Conservation (phyloP, 2,888 invertebrate species). For the Chironomus tentans region DNA sequence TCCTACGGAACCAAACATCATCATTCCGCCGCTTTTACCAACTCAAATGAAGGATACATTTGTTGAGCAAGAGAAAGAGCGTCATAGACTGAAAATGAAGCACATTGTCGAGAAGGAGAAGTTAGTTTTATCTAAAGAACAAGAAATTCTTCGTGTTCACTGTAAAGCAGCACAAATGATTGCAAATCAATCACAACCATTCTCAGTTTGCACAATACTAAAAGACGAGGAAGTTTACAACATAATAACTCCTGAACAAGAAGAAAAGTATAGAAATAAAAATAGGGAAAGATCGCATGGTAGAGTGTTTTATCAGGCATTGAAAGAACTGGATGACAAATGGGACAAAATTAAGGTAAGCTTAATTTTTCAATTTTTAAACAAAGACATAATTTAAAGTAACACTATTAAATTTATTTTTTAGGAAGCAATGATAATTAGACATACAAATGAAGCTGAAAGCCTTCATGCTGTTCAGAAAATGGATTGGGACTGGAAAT, state of each 20-base stretch:
- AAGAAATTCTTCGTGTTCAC: conserved; percentile 90
- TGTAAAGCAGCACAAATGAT: conserved; percentile 88
- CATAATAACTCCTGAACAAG: conserved; percentile 82
- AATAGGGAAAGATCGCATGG: conserved; percentile 47
- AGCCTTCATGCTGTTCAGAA: conserved; percentile 88
- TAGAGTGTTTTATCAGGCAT: conserved; percentile 85
- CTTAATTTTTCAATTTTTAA: too few species aligned
- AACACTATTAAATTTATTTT: conserved; percentile 31
- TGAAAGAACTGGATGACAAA: conserved; percentile 95
- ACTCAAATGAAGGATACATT: conserved; percentile 73
- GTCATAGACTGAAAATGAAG: conserved; percentile 49
- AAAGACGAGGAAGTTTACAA: conserved; percentile 96
- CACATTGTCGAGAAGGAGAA: conserved; percentile 92
- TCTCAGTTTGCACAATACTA: conserved; percentile 87
- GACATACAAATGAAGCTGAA: conserved; percentile 94
- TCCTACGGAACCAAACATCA: conserved; percentile 60
- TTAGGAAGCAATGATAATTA: conserved; percentile 81
- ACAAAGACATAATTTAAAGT: too few species aligned
- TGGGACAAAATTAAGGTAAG: conserved; percentile 94
- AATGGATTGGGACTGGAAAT: conserved; percentile 95
- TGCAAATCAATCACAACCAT: conserved; percentile 85
- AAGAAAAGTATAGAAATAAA: conserved; percentile 74
- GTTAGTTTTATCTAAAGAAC: conserved; percentile 85
- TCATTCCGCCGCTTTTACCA: conserved; percentile 59
- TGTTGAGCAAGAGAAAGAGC: conserved; percentile 75